These are phyloP conservation scores for Petrocephalus schoutedeni DNA, from an alignment of 2,797 vertebrate genomes.

Conservation along the genomic window DNA sequence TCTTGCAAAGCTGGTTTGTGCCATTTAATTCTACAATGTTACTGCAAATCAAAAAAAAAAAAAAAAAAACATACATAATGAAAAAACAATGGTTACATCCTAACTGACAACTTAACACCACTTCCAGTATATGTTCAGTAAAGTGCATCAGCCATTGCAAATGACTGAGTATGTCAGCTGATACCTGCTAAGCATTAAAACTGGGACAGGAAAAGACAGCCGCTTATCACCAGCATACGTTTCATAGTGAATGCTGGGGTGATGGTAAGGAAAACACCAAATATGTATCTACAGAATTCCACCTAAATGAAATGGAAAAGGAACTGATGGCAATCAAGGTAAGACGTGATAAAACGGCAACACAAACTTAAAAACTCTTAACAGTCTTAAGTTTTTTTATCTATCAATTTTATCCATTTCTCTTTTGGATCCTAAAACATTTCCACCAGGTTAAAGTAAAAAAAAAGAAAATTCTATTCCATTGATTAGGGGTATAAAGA, in stretches of 20 bases:
- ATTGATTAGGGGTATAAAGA: slow-evolving; percentile 10
- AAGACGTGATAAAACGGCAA: neutral
- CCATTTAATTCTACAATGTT: slow-evolving; percentile 11
- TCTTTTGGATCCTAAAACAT: slow-evolving; percentile 27
- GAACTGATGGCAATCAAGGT: slow-evolving; percentile 6
- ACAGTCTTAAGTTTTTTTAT: neutral
- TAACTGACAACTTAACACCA: neutral
- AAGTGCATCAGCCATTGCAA: neutral
- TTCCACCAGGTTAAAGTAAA: slow-evolving; percentile 14
- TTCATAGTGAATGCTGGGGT: neutral
- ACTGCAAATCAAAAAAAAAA: slow-evolving; percentile 6
- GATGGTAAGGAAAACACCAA: neutral
- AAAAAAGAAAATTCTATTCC: slow-evolving; percentile 14
- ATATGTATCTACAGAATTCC: neutral
- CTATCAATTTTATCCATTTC: neutral
- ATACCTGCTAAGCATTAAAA: neutral
- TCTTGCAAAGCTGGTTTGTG: slow-evolving; percentile 17
- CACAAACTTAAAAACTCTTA: neutral
- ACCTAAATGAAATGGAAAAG: neutral
- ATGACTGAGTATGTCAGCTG: neutral
- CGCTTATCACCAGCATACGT: neutral
- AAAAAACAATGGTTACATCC: neutral
- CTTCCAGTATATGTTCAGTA: neutral
- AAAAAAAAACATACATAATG: neutral
- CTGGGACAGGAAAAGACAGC: neutral